Evolutionary conservation across 1,140 invertebrate species (phyloP), one percentile per base, ranked within the genome.

Genomic region (Ylistrum balloti): DNA sequence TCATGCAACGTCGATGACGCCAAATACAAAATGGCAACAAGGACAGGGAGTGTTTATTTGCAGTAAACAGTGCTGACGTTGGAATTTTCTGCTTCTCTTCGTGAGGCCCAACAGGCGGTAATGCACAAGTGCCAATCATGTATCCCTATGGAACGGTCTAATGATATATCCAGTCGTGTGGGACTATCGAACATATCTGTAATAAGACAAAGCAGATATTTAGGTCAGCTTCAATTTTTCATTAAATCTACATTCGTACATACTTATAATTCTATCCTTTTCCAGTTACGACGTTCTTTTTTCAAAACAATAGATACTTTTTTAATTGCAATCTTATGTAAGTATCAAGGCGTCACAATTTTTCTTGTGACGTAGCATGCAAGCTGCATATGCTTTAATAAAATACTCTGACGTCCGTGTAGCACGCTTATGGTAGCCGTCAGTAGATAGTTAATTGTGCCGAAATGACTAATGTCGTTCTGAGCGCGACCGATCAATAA

Each of bases 121-220:
- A 74, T 74, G n/a, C 56, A 74, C 56, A 74, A 74, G 56, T 74
- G 56, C n/a, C 56, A 74, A 74, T 74, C 56, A 74, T 28, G 22
- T 74, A n/a, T 28, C 56, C 56, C 56, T 5, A 11, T n/a, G n/a
- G 56, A 74, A 74, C 56, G 22, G 56, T 74, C 56, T 74, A 74
- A 74, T 74, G 56, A 74, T 74, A 74, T 28, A 22, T 28, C 56
- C 11, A 28, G 56, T 28, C n/a, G 56, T 74, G 56, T 74, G 56
- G 56, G 56, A 28, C 56, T 28, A n/a, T n/a, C 56, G 28, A 74
- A 74, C 56, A n/a, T 74, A 74, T 74, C 56, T 28, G 56, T 28
- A 74, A 74, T 74, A 74, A 74, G 22, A 28, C 56, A n/a, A 11
- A 28, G 56, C 56, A 74, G 1, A 74, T 28, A 28, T n/a, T 74